These are phyloP conservation scores for Mycalesis mineus DNA, from an alignment of 2,888 invertebrate species.

Conservation along the genomic window DNA sequence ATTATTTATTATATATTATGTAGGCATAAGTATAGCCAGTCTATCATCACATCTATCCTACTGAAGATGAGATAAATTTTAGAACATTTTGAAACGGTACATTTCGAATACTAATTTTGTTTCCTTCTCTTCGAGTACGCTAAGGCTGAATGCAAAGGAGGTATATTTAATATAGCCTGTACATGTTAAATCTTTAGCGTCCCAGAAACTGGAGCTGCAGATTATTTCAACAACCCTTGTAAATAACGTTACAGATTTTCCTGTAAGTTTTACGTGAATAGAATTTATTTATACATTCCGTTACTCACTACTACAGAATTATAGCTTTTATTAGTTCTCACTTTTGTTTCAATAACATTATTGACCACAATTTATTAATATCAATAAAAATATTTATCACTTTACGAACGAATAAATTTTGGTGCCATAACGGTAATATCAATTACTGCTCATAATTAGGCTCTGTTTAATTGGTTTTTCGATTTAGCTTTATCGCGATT, in stretches of 20 bases:
- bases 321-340: no score
- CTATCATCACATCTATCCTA: constrained; percentile 22
- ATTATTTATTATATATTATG: neutral
- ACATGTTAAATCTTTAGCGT: constrained; percentile 70
- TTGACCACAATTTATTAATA: no score
- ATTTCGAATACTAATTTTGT: neutral
- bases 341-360: no score
- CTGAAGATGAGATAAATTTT: neutral
- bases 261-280: no score
- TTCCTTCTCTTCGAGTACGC: neutral
- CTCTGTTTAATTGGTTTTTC: no score
- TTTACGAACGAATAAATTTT: no score
- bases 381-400: no score
- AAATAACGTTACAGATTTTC: constrained; percentile 1
- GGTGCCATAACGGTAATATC: no score
- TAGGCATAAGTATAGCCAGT: constrained; percentile 15
- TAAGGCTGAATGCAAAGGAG: constrained; percentile 6
- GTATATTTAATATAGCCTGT: constrained; percentile 47
- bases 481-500: no score
- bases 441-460: no score
- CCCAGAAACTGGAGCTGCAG: constrained; percentile 70
- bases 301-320: no score
- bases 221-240: constrained; percentile 64
- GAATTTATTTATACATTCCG: no score
- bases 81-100: neutral